These are phyloP conservation scores for Musca vetustissima DNA, from an alignment of 1,140 invertebrate genomes.

Conservation along the genomic window DNA sequence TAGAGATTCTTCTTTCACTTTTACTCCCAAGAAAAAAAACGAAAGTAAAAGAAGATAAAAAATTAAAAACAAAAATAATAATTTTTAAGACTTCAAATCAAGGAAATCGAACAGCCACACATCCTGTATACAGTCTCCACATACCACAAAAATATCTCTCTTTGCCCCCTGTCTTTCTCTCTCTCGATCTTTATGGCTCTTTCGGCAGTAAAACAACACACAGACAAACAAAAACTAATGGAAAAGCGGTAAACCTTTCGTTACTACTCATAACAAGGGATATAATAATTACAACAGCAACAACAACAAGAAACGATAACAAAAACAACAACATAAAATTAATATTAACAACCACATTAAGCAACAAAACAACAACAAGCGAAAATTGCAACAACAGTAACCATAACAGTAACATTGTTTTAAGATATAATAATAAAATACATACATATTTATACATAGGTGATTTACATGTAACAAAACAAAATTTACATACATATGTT, in stretches of 20 bases:
- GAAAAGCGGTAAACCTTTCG: slow-evolving; percentile 10
- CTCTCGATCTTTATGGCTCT: too few relatives aligned
- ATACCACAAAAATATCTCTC: too few relatives aligned
- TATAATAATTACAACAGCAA: slow-evolving; percentile 1
- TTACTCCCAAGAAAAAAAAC: slow-evolving; percentile 9
- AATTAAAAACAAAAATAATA: neutral
- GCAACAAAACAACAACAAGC: neutral
- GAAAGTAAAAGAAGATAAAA: neutral
- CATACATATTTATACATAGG: neutral
- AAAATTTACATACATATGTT: too few relatives aligned
- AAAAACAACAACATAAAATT: neutral
- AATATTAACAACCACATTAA: slow-evolving; percentile 3
- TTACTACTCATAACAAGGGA: slow-evolving; percentile 24
- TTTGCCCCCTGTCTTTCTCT: too few relatives aligned
- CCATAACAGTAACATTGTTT: neutral
- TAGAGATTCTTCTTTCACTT: neutral
- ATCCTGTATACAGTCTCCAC: too few relatives aligned
- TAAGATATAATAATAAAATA: slow-evolving; percentile 9
- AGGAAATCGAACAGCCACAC: neutral
- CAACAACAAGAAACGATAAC: neutral
- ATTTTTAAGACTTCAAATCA: neutral
- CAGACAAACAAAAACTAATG: neutral
- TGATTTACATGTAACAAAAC: too few relatives aligned
- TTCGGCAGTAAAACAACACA: neutral
- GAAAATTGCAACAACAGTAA: neutral